phyloP scores from a whole-genome alignment of 2,888 invertebrate species.

The Hybos culiciformis region DNA sequence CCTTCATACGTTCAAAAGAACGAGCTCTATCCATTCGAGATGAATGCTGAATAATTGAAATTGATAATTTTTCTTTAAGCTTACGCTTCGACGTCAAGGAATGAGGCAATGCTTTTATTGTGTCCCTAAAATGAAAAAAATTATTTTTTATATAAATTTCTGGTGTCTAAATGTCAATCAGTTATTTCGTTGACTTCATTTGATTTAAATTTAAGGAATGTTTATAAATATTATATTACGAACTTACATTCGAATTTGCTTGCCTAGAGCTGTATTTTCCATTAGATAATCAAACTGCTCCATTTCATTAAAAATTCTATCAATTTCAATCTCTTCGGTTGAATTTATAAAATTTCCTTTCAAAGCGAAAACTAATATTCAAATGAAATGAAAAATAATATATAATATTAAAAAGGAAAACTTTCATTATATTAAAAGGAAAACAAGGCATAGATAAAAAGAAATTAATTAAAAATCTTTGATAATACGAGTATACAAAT shows the following conservation, averaged over 20 bases:
- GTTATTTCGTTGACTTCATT: too few relatives aligned
- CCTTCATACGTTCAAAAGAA: slow-evolving; percentile 41
- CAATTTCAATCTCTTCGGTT: slow-evolving; percentile 33
- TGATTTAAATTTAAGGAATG: background rate
- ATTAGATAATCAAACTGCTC: slow-evolving; percentile 49
- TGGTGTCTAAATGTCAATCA: too few relatives aligned
- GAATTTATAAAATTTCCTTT: slow-evolving; percentile 15
- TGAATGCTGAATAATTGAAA: slow-evolving; percentile 42
- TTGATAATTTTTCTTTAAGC: slow-evolving; percentile 45
- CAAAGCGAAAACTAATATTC: slow-evolving; percentile 13
- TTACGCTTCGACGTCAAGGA: slow-evolving; percentile 52
- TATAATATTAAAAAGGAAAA: background rate
- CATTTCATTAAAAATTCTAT: slow-evolving; percentile 49
- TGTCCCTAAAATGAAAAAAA: slow-evolving; percentile 39
- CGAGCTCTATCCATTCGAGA: slow-evolving; percentile 39
- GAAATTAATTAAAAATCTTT: background rate
- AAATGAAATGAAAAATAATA: background rate
- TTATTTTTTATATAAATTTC: background rate
- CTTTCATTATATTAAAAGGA: background rate
- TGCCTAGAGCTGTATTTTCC: slow-evolving; percentile 48
- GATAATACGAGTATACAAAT: background rate
- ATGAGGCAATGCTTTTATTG: slow-evolving; percentile 53
- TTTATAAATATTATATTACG: background rate
- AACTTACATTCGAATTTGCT: slow-evolving; percentile 45
- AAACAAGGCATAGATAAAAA: background rate